Conservation (phyloP, 2,888 invertebrate genomes). For the Lasioglossum morio region DNA sequence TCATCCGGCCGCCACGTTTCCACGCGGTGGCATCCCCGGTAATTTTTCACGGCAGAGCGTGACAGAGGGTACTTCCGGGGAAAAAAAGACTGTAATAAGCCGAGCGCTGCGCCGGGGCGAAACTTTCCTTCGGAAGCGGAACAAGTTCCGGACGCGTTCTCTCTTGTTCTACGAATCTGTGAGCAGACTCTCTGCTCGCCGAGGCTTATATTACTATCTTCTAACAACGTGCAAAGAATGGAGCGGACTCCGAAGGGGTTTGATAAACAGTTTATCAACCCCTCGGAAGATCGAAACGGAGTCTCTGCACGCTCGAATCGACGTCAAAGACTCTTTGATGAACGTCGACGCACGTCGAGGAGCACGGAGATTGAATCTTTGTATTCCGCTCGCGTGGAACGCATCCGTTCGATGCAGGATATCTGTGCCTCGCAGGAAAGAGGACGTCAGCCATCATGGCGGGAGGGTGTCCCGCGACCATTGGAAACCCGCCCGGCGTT, state of each 20-base stretch:
- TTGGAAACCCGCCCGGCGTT: background rate
- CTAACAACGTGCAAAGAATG: background rate
- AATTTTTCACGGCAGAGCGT: background rate
- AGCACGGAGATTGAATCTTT: slow-evolving; percentile 13
- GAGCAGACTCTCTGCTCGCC: background rate
- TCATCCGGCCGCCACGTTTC: background rate
- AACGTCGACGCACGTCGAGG: slow-evolving; percentile 15
- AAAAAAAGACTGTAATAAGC: background rate
- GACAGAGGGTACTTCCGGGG: background rate
- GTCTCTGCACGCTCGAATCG: background rate
- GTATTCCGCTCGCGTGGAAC: slow-evolving; percentile 4
- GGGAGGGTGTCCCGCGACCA: background rate
- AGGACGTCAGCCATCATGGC: slow-evolving; percentile 8
- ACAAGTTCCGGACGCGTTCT: background rate
- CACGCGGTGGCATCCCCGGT: background rate
- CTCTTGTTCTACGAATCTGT: background rate
- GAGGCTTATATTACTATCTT: background rate
- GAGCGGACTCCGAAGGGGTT: background rate
- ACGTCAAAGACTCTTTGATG: background rate
- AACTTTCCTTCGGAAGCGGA: background rate
- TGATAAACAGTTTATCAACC: background rate
- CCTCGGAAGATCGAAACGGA: background rate
- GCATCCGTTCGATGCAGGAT: slow-evolving; percentile 3
- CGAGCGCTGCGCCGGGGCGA: background rate
- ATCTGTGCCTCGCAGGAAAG: slow-evolving; percentile 41